phyloP scores from a whole-genome alignment of 2,113 vertebrate species.

The Paracanthobrama guichenoti region DNA sequence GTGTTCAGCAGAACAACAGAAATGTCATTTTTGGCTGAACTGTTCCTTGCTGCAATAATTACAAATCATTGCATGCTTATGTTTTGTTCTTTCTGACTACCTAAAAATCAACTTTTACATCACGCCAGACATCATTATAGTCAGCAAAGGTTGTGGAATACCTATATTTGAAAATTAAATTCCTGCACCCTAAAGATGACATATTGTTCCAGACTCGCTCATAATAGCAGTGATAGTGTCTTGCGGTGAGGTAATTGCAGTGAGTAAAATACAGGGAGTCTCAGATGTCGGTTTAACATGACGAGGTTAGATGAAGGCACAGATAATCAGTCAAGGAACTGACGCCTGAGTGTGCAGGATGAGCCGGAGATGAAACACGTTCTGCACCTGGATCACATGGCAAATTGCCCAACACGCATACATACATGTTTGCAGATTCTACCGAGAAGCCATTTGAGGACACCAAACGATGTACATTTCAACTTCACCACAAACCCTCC shows the following conservation, averaged over 20 bases:
- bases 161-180: neutral
- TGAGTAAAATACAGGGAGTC: conserved; percentile 35
- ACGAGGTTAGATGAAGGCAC: conserved; percentile 29
- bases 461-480: neutral
- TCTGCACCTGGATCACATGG: conserved; percentile 58
- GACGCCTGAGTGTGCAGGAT: conserved; percentile 43
- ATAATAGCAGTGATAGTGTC: conserved; percentile 15
- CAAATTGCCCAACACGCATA: conserved; percentile 47
- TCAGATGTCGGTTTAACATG: conserved; percentile 33
- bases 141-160: neutral
- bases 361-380: conserved; percentile 51
- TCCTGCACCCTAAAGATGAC: neutral
- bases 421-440: neutral
- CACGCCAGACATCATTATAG: neutral
- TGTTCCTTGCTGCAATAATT: neutral
- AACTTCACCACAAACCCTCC: conserved; percentile 41
- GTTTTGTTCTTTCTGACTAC: neutral
- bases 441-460: conserved; percentile 55
- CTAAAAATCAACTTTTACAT: neutral
- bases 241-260: conserved; percentile 31
- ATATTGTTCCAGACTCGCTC: neutral
- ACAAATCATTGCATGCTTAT: conserved; percentile 5
- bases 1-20: neutral
- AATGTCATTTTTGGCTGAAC: neutral
- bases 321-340: conserved; percentile 30